Conservation (phyloP, 2,113 vertebrate species). For the Proteles cristata region DNA sequence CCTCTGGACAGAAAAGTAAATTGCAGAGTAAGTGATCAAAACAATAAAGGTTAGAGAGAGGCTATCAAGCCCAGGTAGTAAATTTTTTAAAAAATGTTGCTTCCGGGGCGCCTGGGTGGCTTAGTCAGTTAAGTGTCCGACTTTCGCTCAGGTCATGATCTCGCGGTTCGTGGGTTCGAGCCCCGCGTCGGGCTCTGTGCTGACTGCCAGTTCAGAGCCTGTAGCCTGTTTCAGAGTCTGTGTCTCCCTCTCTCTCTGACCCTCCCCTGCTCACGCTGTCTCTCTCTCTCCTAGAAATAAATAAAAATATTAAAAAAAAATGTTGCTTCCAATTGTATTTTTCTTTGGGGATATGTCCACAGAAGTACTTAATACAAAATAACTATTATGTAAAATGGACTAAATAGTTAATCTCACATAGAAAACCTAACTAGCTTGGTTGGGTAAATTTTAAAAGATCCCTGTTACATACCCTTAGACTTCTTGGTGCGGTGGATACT, state of each 20-base stretch:
- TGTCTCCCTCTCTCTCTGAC: no score
- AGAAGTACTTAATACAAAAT: conserved; percentile 4
- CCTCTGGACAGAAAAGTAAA: not conserved
- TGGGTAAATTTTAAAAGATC: not conserved
- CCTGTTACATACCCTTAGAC: not conserved
- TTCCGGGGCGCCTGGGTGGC: no score
- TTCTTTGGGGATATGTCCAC: not conserved
- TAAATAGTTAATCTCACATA: not conserved
- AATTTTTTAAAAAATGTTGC: not conserved
- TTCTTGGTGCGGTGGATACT: not conserved
- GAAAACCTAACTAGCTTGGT: not conserved
- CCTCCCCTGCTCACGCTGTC: no score
- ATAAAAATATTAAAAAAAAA: no score
- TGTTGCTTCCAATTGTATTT: not conserved
- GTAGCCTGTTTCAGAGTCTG: no score
- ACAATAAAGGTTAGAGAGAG: conserved; percentile 9
- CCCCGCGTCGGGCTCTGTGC: no score
- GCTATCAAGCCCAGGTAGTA: not conserved
- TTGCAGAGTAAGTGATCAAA: not conserved
- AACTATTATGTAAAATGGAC: not conserved
- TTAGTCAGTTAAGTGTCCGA: no score
- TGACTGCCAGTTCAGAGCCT: no score
- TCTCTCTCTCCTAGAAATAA: no score
- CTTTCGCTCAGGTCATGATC: no score
- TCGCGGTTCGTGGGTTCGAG: no score